Evolutionary conservation across 2,797 vertebrate species (phyloP), one percentile per base, ranked within the genome.

Genomic region (Etheostoma perlongum): DNA sequence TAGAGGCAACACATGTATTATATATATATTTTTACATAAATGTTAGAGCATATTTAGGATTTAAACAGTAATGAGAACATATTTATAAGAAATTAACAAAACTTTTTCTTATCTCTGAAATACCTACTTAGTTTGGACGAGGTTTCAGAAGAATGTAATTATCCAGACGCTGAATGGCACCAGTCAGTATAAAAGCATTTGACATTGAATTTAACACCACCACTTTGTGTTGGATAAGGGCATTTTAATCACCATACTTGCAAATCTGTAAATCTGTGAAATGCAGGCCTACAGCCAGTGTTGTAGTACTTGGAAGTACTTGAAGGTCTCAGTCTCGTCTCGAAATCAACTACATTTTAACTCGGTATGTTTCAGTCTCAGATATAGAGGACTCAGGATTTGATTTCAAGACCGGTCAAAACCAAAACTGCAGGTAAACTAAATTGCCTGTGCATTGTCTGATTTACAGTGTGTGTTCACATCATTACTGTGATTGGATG

Each of bases 251-350:
- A 15, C 16, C 46, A 40, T 18, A 54, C 11, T 57, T 44, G 10
- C 19, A 75, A 69, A 76, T 64, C 18, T 62, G 21, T 11, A 62
- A 49, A 68, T 74, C 1, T 47, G 19, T 71, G 54, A 70, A 69
- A 67, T 18, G 12, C 3, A 52, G 27, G 12, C 30, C 23, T 10
- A 40, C 36, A 40, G 10, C 36, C 36, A 40, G 36, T 40, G 10
- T 40, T 40, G 36, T 40, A 40, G 36, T 12, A 12, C 36, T 40
- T 40, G 36, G 27, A 30, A 30, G 27, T 30, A 30, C 30, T 40
- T 40, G 36, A 40, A 40, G 36, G 10, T 40, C 36, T 40, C 10
- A 40, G 36, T 40, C 36, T 40, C 8, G 10, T 40, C 36, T 11
- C 3, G 36, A 3, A 40, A 40, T 40, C 10, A 40, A 40, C 10